phyloP scores from a whole-genome alignment of 1,140 invertebrate species.

The Magallana ariakensis region DNA sequence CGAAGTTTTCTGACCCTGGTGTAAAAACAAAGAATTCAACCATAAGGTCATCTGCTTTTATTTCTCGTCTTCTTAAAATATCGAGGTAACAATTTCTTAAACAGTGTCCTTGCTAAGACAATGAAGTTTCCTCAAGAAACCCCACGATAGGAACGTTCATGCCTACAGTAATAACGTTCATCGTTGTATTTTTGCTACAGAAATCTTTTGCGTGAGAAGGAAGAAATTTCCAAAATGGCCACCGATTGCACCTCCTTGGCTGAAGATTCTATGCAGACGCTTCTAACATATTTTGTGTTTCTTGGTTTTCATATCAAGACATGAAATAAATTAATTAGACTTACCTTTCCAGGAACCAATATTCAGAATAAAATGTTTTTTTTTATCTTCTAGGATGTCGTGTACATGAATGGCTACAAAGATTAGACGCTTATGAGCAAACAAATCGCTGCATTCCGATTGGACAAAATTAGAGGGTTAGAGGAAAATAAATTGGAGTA shows the following conservation, averaged over 20 bases:
- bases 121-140: too few species aligned
- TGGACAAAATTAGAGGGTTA: too few species aligned
- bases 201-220: conserved; percentile 26
- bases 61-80: too few species aligned
- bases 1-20: too few species aligned
- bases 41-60: too few species aligned
- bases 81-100: too few species aligned
- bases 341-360: not conserved
- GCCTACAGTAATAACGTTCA: too few species aligned
- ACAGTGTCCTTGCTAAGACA: too few species aligned
- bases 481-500: too few species aligned
- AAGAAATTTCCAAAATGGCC: conserved; percentile 33
- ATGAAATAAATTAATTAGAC: not conserved
- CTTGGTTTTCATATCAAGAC: not conserved
- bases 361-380: not conserved
- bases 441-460: not conserved
- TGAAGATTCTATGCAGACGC: conserved; percentile 26
- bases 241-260: conserved; percentile 32
- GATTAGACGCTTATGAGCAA: not conserved
- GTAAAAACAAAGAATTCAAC: too few species aligned
- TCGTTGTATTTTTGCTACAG: not conserved
- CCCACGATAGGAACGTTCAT: too few species aligned
- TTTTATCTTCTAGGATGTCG: not conserved
- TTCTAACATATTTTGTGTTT: not conserved
- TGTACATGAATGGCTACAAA: not conserved